Evolutionary conservation across 30 jellyfish, hydroid and myxozoan genomes (phyloP).

Genomic region (Calvadosia cruxmelitensis): DNA sequence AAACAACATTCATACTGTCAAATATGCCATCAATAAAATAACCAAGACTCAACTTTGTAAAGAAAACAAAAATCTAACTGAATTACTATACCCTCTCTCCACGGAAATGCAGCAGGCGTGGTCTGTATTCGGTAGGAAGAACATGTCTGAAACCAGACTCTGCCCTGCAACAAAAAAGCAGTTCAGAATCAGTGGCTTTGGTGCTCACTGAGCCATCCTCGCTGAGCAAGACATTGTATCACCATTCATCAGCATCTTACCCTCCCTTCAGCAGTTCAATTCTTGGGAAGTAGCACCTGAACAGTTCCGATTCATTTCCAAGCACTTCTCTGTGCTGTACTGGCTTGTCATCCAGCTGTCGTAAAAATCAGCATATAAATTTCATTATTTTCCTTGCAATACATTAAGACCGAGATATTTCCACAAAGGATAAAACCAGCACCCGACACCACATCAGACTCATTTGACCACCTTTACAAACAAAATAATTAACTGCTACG

Average conservation of each 20-base stretch:
- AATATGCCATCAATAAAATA: too few species aligned
- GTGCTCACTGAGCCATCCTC: background rate
- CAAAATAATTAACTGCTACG: too few species aligned
- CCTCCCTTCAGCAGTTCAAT: conserved; percentile 65
- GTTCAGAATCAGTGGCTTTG: too few species aligned
- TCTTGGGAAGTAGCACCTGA: conserved; percentile 61
- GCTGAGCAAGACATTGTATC: too few species aligned
- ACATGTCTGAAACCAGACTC: conserved; percentile 95
- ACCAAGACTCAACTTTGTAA: too few species aligned
- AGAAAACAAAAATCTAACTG: too few species aligned
- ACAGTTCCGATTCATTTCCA: conserved; percentile 74
- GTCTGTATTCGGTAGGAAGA: conserved; percentile 66
- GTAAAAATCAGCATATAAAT: too few species aligned
- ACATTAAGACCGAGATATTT: too few species aligned
- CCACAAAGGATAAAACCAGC: too few species aligned
- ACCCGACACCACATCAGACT: too few species aligned
- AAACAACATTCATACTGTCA: background rate
- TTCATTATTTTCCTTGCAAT: too few species aligned
- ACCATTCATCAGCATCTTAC: conserved; percentile 14
- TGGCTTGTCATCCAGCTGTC: conserved; percentile 95
- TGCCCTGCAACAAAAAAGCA: conserved; percentile 20
- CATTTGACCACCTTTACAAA: too few species aligned
- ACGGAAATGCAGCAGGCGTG: conserved; percentile 74
- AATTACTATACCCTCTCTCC: background rate
- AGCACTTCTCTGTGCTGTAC: conserved; percentile 98